phyloP scores from a whole-genome alignment of 2,888 invertebrate genomes.

The Scaptomyza caliginosa region DNA sequence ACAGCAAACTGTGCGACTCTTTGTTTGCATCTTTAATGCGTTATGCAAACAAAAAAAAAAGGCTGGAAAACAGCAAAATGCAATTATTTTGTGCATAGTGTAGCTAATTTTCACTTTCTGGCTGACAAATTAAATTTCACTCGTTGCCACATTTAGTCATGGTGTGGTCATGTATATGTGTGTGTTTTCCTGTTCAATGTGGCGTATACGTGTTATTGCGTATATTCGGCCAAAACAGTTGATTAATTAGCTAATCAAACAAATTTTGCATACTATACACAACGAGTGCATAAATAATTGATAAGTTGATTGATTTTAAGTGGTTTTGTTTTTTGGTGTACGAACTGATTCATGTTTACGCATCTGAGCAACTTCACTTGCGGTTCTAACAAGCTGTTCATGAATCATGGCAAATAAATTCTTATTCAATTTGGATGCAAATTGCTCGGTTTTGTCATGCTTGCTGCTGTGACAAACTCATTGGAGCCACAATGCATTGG shows the following conservation, averaged over 20 bases:
- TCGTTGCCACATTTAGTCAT: constrained; percentile 16
- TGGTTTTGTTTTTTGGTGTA: constrained; percentile 6
- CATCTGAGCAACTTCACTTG: neutral
- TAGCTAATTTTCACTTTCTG: constrained; percentile 43
- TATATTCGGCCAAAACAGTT: constrained; percentile 40
- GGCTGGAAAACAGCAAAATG: constrained; percentile 27
- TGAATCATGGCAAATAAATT: neutral
- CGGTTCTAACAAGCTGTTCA: too few relatives aligned
- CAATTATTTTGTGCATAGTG: constrained; percentile 45
- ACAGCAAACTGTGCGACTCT: constrained; percentile 10
- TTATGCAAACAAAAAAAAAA: constrained; percentile 46
- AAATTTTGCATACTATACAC: constrained; percentile 1
- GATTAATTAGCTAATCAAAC: constrained; percentile 58
- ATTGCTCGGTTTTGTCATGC: neutral
- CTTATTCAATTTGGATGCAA: neutral
- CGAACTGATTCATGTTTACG: neutral
- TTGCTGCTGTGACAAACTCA: neutral
- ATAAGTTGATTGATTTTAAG: constrained; percentile 10
- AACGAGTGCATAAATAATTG: constrained; percentile 23
- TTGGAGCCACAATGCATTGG: neutral
- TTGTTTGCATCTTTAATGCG: constrained; percentile 61
- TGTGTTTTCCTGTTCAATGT: constrained; percentile 9
- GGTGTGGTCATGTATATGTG: neutral
- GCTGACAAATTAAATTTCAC: constrained; percentile 67
- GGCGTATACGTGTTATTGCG: constrained; percentile 61